Base-by-base conservation (phyloP, 2,113 vertebrate genomes). In the Tympanuchus pallidicinctus region DNA sequence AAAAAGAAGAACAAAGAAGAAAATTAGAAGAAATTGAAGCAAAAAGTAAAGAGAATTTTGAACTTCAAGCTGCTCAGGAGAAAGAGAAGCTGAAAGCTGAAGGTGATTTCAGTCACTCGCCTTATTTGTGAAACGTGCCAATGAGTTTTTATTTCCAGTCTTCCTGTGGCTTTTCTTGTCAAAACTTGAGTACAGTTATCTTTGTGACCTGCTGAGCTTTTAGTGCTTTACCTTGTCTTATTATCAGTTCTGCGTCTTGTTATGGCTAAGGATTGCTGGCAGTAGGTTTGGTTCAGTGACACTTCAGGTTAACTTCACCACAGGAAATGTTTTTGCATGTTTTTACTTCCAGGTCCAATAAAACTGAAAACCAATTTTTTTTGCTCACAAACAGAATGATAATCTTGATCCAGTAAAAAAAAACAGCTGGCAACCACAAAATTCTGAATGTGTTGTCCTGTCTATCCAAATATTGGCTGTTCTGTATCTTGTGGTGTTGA, bases 11-110 rank as follows among this genome's bases (percentile, higher is more conserved):
- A 64, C 98, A 98, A 66, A 98, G 98, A 89, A 97, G 98, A 94
- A 98, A 98, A 88, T 94, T 98, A 76, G 98, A 98, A 96, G 99
- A 99, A 97, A 99, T 99, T 92, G 99, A 99, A 97, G 99, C 99
- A 75, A 99, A 99, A 98, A 98, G 98, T 85, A 99, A 99, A 97
- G 99, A 99, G 89, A 99, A 98, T 76, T 98, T 97, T 94, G 99
- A 99, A 97, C 98, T 99, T 91, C 98, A 98, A 96, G 99, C 99
- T 97, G 98, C 98, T 97, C 98, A 98, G 96, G 98, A 98, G 94
- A 98, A 98, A 94, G 99, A 99, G 96, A 99, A 99, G 47, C 98
- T 99, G 96, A 99, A 99, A 92, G 97, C 98, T 96, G 99, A 99
- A 97, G 99, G 99, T 99, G 65, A 97, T 79, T 22, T 72, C 10